A percentile compares a stretch with the other conserved stretches of the same genome.
phyloP scores from a whole-genome alignment of 2,113 vertebrate species.

The Saguinus midas region DNA sequence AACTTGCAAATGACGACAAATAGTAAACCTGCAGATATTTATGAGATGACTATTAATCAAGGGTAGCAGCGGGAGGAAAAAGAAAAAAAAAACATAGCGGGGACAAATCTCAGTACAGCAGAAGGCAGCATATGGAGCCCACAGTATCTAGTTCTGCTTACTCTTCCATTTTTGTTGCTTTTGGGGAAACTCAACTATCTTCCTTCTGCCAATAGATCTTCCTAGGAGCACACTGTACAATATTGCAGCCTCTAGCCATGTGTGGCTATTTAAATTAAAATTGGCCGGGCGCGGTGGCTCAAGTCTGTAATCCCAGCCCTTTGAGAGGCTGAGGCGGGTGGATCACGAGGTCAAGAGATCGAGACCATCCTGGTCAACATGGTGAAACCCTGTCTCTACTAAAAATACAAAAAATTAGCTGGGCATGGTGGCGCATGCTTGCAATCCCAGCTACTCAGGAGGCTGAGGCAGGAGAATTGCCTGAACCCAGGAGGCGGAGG shows the following conservation, averaged over 20 bases:
- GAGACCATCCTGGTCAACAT: too few relatives aligned
- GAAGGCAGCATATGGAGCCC: background rate
- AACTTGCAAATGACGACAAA: background rate
- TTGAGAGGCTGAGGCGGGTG: too few relatives aligned
- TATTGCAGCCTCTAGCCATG: background rate
- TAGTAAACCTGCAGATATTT: conserved; percentile 1
- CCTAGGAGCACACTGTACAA: background rate
- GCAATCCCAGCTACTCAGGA: too few relatives aligned
- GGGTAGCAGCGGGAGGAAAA: background rate
- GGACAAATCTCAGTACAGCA: background rate
- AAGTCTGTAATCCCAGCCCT: too few relatives aligned
- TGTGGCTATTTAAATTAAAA: background rate
- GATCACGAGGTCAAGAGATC: too few relatives aligned
- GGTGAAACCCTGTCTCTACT: too few relatives aligned
- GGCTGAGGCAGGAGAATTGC: too few relatives aligned
- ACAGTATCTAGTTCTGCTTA: background rate
- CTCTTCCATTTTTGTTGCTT: conserved; percentile 1
- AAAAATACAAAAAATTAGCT: too few relatives aligned
- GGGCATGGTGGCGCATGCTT: too few relatives aligned
- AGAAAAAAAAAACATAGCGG: background rate
- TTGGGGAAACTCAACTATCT: background rate
- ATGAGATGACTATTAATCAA: background rate
- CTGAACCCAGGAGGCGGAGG: too few relatives aligned
- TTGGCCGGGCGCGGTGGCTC: too few relatives aligned
- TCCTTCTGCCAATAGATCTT: conserved; percentile 21